These are phyloP conservation scores for Phorcus lineatus DNA, from an alignment of 2,888 invertebrate species.

Conservation along the genomic window DNA sequence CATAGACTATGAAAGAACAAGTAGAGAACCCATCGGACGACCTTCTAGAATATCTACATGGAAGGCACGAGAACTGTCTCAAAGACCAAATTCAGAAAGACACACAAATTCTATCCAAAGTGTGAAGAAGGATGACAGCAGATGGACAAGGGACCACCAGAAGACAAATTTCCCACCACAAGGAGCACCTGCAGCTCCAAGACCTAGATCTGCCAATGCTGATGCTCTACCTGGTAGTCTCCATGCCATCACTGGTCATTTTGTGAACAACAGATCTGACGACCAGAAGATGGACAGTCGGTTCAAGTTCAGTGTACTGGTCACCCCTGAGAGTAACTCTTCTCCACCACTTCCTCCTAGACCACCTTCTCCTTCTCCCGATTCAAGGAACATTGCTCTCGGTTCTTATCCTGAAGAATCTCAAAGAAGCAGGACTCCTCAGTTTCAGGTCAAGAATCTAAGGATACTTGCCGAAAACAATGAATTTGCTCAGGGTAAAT, in stretches of 20 bases:
- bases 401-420: constrained; percentile 2
- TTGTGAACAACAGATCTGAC: constrained; percentile 12
- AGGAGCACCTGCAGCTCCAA: not conserved
- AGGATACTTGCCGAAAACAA: constrained; percentile 60
- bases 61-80: no score
- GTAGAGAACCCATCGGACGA: no score
- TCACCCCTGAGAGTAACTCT: not conserved
- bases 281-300: constrained; percentile 3
- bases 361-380: not conserved
- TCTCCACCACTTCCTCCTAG: not conserved
- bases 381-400: not conserved
- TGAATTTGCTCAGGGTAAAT: constrained; percentile 58
- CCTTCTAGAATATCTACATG: no score
- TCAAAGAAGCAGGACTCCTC: constrained; percentile 7
- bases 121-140: not conserved
- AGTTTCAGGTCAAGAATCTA: constrained; percentile 59
- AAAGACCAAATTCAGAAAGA: no score
- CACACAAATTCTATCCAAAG: no score
- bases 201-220: not conserved
- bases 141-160: not conserved
- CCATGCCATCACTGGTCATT: constrained; percentile 4
- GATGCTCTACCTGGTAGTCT: not conserved
- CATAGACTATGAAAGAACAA: no score
- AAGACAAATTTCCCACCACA: not conserved
- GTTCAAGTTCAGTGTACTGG: not conserved